A percentile compares a stretch with the other conserved stretches of the same genome.
phyloP scores from a whole-genome alignment of 2,888 invertebrate genomes.

The Bellardia pandia region DNA sequence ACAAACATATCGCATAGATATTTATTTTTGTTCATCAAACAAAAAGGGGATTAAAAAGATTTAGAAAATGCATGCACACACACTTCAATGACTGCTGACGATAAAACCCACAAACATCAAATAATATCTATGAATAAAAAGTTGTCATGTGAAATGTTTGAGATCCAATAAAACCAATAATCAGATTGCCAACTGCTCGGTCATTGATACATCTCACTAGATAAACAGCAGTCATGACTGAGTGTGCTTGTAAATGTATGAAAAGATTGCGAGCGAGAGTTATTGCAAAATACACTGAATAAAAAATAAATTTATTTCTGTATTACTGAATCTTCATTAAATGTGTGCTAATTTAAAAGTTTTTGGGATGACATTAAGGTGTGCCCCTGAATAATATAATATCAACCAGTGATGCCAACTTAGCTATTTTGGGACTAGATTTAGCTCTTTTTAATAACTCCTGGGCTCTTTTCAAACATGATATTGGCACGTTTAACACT shows the following conservation, averaged over 20 bases:
- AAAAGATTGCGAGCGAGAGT: slow-evolving; percentile 9
- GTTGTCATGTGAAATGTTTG: slow-evolving; percentile 50
- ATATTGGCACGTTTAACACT: too few relatives aligned
- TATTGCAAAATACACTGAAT: slow-evolving; percentile 6
- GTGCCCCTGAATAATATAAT: too few relatives aligned
- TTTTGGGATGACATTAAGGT: too few relatives aligned
- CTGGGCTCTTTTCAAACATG: too few relatives aligned
- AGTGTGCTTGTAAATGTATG: background rate
- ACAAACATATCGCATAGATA: slow-evolving; percentile 1
- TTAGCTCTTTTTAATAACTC: too few relatives aligned
- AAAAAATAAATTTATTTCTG: background rate
- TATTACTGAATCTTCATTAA: background rate
- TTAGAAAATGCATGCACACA: slow-evolving; percentile 67
- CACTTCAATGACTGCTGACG: slow-evolving; percentile 55
- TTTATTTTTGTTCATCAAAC: slow-evolving; percentile 50
- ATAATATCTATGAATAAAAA: background rate
- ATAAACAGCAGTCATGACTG: slow-evolving; percentile 20
- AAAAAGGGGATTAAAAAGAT: slow-evolving; percentile 66
- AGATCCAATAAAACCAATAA: slow-evolving; percentile 63
- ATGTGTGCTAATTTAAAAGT: slow-evolving; percentile 6
- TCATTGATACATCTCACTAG: slow-evolving; percentile 49
- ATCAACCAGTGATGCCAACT: too few relatives aligned
- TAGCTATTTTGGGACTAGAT: too few relatives aligned
- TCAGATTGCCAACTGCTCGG: slow-evolving; percentile 62
- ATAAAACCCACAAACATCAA: slow-evolving; percentile 36